Conservation (phyloP, 1,140 invertebrate genomes). For the Drosophila hydei region DNA sequence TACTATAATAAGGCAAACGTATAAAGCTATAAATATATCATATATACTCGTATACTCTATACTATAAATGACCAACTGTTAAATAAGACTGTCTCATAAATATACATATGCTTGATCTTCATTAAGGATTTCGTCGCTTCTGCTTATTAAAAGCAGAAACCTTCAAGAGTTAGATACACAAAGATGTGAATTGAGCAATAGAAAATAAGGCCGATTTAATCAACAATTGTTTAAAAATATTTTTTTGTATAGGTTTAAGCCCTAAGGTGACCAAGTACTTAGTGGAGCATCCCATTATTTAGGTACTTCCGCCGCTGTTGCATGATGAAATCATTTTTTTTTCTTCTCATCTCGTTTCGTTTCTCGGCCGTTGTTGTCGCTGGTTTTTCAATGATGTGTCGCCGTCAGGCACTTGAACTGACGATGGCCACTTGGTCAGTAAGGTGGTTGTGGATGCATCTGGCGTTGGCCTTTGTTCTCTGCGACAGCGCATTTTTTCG, state of each 20-base stretch:
- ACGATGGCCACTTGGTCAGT: constrained; percentile 70
- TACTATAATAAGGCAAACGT: constrained; percentile 2
- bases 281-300: constrained; percentile 42
- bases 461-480: constrained; percentile 72
- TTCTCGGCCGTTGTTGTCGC: constrained; percentile 20
- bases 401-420: constrained; percentile 55
- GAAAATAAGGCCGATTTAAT: constrained; percentile 1
- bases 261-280: constrained; percentile 29
- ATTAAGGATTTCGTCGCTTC: too few species aligned
- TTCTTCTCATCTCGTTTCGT: neutral
- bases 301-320: constrained; percentile 37
- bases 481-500: constrained; percentile 74
- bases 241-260: constrained; percentile 5
- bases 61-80: neutral
- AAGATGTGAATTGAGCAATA: constrained; percentile 7
- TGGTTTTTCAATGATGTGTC: constrained; percentile 44
- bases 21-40: constrained; percentile 1
- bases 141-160: neutral
- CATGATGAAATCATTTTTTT: constrained; percentile 58
- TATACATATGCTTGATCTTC: too few species aligned
- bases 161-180: neutral
- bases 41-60: neutral
- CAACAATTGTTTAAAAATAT: constrained; percentile 20
- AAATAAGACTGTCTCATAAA: neutral
- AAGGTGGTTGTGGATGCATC: constrained; percentile 63